Conservation (phyloP, 1,140 invertebrate species). For the Chironomus tepperi region DNA sequence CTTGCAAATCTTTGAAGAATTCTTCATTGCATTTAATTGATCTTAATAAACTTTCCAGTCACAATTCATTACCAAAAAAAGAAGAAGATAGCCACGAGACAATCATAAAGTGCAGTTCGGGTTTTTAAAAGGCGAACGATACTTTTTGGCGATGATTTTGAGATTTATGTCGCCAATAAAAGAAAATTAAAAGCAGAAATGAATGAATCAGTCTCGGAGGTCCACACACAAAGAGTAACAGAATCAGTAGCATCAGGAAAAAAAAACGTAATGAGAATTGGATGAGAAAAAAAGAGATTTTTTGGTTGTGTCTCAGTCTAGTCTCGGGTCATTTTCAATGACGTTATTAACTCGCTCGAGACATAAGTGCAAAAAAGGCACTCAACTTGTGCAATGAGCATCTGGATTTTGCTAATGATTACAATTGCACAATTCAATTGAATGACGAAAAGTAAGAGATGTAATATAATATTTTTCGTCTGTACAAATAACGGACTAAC, state of each 20-base stretch:
- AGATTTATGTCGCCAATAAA: constrained; percentile 24
- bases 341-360: background rate
- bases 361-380: background rate
- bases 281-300: background rate
- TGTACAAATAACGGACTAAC: background rate
- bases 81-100: background rate
- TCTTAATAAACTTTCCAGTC: background rate
- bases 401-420: background rate
- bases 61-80: background rate
- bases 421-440: background rate
- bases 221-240: no score
- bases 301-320: background rate
- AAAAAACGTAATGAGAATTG: no score
- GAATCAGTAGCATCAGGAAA: no score
- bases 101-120: background rate
- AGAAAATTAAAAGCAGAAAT: constrained; percentile 16
- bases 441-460: no score
- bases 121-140: background rate
- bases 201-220: no score
- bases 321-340: background rate
- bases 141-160: background rate
- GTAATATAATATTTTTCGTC: background rate
- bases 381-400: no score
- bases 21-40: background rate
- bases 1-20: no score